Conservation (phyloP, 2,888 invertebrate genomes). For the Lasioglossum lativentre region DNA sequence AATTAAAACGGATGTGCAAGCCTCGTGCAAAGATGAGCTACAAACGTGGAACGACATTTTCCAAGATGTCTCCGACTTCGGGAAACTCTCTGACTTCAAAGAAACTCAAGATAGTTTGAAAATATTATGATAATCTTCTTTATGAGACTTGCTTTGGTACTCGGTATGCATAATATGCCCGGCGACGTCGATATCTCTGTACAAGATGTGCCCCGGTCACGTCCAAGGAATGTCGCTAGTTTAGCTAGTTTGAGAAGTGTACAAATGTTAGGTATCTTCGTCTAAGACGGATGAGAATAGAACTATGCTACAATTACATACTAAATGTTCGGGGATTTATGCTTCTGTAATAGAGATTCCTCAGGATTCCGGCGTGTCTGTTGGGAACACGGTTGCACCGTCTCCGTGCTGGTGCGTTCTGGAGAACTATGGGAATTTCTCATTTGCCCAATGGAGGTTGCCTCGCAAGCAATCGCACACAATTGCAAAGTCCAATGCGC, state of each 20-base stretch:
- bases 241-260: conserved; percentile 59
- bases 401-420: background rate
- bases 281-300: conserved; percentile 68
- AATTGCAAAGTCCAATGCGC: background rate
- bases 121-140: background rate
- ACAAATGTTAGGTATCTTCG: conserved; percentile 67
- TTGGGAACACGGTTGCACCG: conserved; percentile 5
- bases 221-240: conserved; percentile 47
- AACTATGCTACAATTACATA: conserved; percentile 73
- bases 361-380: conserved; percentile 26
- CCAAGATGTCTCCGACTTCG: background rate
- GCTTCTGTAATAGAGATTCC: conserved; percentile 69
- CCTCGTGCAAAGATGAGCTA: no score
- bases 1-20: no score
- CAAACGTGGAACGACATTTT: background rate
- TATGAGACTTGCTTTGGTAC: no score
- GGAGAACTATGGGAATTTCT: background rate
- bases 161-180: no score
- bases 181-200: conserved; percentile 36
- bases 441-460: background rate
- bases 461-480: background rate
- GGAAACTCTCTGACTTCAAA: background rate
- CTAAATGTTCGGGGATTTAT: conserved; percentile 71
- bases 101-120: background rate
- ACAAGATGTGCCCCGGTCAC: conserved; percentile 33